Evolutionary conservation across 2,797 vertebrate species (phyloP), one percentile per base, ranked within the genome.

Genomic region (Hozukius guyotensis): DNA sequence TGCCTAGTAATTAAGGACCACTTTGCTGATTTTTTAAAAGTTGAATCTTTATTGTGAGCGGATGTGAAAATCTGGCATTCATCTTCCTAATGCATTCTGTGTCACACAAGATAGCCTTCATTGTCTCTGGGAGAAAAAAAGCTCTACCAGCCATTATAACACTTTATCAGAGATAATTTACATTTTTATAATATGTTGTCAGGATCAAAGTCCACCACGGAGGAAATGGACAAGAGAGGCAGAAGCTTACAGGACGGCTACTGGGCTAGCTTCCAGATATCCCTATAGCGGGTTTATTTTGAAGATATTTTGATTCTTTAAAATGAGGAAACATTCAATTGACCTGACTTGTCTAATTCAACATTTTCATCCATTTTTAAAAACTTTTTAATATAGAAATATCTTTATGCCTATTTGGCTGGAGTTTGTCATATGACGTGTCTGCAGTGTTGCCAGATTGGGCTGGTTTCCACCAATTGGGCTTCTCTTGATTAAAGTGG

Each of bases 1-100:
- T 9, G 64, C 46, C 66, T 80, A 27, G 29, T 81, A 83, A 93
- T 90, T 89, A 88, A 76, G 68, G 61, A 62, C 63, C 57, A 80
- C 77, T 81, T 69, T 53, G 25, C 74, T 24, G 53, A 81, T 75
- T 78, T 68, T 46, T 42, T 18, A 22, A 38, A 55, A 80, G 24
- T 75, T 65, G 25, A 77, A 73, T 82, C 72, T 86, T 83, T 62
- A 81, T 65, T 73, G 77, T 73, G 53, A 83, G 68, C 0, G 16
- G 53, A 75, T 62, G 22, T 80, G 46, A 25, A 80, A 80, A 42
- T 69, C 24, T 65, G 76, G 82, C 32, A 61, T 77, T 69, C 69
- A 71, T 80, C 71, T 29, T 69, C 27, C 22, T 72, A 76, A 84
- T 81, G 63, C 36, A 52, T 77, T 71, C 22, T 22, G n/a, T 78